Percentiles rank a stretch among this genome's conserved stretches.
These are phyloP conservation scores for Tragopan temminckii DNA, from an alignment of 2,797 vertebrate species.

Conservation along the genomic window DNA sequence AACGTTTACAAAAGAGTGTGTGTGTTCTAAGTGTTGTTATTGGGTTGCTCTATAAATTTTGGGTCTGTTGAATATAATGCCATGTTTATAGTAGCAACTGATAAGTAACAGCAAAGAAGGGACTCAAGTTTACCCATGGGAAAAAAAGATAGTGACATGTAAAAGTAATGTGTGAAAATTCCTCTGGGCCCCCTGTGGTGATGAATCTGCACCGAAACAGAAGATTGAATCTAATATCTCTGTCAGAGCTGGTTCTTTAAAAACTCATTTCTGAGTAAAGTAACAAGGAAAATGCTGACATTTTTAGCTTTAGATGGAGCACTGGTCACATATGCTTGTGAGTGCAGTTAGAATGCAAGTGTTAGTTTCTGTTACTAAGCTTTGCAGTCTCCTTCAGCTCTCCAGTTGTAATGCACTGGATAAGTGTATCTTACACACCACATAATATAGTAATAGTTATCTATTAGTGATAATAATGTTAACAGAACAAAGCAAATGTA, in stretches of 20 bases:
- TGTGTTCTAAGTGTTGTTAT: conserved; percentile 8
- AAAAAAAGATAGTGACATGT: background rate
- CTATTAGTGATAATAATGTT: background rate
- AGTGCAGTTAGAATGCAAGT: background rate
- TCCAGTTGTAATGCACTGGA: background rate
- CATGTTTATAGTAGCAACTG: background rate
- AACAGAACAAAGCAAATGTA: background rate
- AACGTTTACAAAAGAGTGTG: conserved; percentile 33
- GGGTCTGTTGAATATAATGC: background rate
- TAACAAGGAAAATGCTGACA: background rate
- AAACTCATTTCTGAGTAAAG: conserved; percentile 39
- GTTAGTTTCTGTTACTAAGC: background rate
- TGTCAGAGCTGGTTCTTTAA: conserved; percentile 6
- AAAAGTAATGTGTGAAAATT: background rate
- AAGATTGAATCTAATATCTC: background rate
- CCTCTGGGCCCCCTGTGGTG: background rate
- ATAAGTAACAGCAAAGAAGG: background rate
- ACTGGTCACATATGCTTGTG: background rate
- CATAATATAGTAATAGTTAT: background rate
- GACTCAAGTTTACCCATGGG: background rate
- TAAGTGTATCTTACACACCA: background rate
- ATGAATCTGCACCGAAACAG: background rate
- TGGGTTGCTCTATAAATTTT: background rate
- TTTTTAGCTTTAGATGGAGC: background rate
- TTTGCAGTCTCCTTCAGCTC: conserved; percentile 10